These are phyloP conservation scores for Megalurothrips usitatus DNA, from an alignment of 2,888 invertebrate genomes.

Conservation along the genomic window DNA sequence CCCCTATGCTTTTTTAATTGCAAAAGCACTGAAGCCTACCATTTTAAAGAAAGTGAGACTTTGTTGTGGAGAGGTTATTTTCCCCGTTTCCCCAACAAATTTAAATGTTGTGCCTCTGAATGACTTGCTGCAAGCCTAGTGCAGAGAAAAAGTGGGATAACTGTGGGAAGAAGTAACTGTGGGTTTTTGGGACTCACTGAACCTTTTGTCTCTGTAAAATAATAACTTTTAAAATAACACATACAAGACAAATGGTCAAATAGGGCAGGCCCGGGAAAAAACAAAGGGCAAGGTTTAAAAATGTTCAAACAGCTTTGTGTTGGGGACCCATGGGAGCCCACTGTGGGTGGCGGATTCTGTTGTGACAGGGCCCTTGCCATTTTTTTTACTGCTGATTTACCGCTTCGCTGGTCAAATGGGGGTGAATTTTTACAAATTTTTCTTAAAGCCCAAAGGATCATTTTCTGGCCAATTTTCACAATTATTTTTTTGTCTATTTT, in stretches of 20 bases:
- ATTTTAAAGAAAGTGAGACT: too few relatives aligned
- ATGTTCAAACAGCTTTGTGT: not conserved
- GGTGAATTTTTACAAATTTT: not conserved
- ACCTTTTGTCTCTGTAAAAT: not conserved
- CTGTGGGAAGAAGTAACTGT: too few relatives aligned
- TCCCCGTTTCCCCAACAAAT: too few relatives aligned
- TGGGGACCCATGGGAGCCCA: not conserved
- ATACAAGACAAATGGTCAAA: not conserved
- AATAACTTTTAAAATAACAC: not conserved
- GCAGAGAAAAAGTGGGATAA: too few relatives aligned
- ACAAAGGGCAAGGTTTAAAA: not conserved
- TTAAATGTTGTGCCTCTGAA: too few relatives aligned
- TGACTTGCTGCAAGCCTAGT: too few relatives aligned
- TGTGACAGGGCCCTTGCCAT: not conserved
- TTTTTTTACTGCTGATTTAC: not conserved
- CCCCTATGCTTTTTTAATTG: not conserved
- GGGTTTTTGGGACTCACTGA: too few relatives aligned
- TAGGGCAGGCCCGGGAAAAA: not conserved
- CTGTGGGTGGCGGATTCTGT: slow-evolving; percentile 12
- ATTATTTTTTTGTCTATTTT: not conserved
- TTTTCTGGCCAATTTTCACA: too few relatives aligned
- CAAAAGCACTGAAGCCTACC: not conserved
- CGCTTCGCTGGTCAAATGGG: not conserved
- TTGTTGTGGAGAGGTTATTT: too few relatives aligned
- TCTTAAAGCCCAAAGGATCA: too few relatives aligned